Evolutionary conservation across 2,888 invertebrate species (phyloP), one percentile per base, ranked within the genome.

Genomic region (Pheosia gnoma): DNA sequence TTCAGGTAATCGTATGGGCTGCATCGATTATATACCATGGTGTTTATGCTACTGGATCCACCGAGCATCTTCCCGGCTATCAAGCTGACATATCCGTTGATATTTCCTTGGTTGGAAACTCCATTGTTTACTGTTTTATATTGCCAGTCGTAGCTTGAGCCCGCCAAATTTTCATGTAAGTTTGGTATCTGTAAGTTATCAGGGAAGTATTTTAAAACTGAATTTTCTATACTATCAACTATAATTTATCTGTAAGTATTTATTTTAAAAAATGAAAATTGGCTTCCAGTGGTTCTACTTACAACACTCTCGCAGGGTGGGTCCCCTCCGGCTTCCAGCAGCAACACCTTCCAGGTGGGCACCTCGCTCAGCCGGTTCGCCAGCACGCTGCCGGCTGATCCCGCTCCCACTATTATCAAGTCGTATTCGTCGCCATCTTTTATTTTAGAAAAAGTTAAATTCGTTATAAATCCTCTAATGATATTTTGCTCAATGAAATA

Each of bases 51-150:
- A n/a, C 94, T 93, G 0, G 88, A 85, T 0, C 95, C 95, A 58
- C 95, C 95, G 69, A 95, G 83, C 78, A 94, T 88, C 75, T 95
- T 95, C 0, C 95, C 96, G 55, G 95, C 86, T 5, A 95, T 90
- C 95, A 94, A 94, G 8, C 71, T 74, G 10, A 82, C 80, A 49
- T 78, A 43, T 57, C 79, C 71, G 59, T 79, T 67, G 60, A 72
- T 70, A 47, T 85, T 88, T 95, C 96, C 97, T 74, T 96, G 88
- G 81, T 96, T 96, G 0, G 95, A 94, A 43, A 93, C 95, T 36
- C 95, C 95, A 78, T 96, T 95, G 0, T 97, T 96, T 77, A 97
- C 96, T 0, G 96, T 96, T 83, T 96, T 96, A 84, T 97, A 97
- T 80, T 96, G 95, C 97, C 97, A 97, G 82, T 97, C 97, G 59